A percentile compares a stretch with the other conserved stretches of the same genome.
These are phyloP conservation scores for Calypte anna DNA, from an alignment of 2,113 vertebrate species.

Conservation along the genomic window DNA sequence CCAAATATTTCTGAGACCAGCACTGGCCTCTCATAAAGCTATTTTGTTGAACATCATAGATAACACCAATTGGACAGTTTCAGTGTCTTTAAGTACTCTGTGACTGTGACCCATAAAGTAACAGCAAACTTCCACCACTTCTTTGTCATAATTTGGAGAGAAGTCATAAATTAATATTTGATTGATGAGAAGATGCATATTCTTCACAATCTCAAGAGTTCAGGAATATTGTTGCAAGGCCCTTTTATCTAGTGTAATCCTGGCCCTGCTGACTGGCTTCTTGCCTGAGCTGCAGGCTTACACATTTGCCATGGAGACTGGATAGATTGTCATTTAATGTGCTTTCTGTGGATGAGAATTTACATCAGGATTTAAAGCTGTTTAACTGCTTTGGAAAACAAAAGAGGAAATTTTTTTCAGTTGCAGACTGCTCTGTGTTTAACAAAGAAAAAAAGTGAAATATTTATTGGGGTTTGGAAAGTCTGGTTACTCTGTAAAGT, in stretches of 20 bases:
- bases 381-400: not conserved
- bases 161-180: not conserved
- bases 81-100: not conserved
- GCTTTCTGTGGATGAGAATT: not conserved
- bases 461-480: not conserved
- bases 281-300: not conserved
- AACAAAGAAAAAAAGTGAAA: not conserved
- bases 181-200: not conserved
- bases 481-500: not conserved
- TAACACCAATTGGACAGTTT: not conserved
- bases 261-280: slow-evolving; percentile 5
- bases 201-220: not conserved
- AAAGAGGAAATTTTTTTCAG: not conserved
- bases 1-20: not conserved
- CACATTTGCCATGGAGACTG: not conserved
- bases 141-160: not conserved
- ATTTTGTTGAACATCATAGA: not conserved
- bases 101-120: not conserved
- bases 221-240: not conserved
- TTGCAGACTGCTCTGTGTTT: not conserved
- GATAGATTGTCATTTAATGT: slow-evolving; percentile 21
- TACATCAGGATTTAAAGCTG: not conserved
- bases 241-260: not conserved
- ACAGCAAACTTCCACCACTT: not conserved
- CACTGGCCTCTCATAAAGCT: not conserved